phyloP scores from a whole-genome alignment of 2,113 vertebrate genomes.

The Laticauda laticaudata region DNA sequence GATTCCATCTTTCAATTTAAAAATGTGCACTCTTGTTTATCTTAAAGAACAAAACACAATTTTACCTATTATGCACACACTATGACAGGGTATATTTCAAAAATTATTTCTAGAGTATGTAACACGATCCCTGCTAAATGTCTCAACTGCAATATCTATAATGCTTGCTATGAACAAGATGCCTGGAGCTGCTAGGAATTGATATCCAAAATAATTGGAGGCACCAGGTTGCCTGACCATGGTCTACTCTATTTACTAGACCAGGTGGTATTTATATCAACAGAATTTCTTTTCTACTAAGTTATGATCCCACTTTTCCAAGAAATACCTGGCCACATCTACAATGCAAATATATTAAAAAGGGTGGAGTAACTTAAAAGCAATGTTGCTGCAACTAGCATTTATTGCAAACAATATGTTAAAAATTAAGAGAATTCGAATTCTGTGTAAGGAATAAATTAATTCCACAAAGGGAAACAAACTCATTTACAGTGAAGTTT shows the following conservation, averaged over 20 bases:
- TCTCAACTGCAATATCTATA: neutral
- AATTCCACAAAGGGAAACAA: neutral
- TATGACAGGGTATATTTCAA: neutral
- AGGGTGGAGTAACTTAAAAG: neutral
- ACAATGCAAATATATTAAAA: neutral
- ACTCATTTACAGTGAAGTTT: neutral
- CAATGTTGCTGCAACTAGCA: neutral
- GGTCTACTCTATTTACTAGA: neutral
- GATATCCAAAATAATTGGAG: neutral
- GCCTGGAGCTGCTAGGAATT: neutral
- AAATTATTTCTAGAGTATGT: neutral
- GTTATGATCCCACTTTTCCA: neutral
- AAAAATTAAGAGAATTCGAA: neutral
- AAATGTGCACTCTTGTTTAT: neutral
- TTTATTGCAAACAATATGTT: neutral
- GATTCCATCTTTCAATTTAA: neutral
- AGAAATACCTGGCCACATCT: neutral
- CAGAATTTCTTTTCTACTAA: neutral
- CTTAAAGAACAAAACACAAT: neutral
- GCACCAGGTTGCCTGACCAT: neutral
- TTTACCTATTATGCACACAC: neutral
- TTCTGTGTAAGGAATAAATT: neutral
- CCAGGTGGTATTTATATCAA: neutral
- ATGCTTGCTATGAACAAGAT: neutral
- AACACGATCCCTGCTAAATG: neutral